Conservation (phyloP, 2,113 vertebrate species). For the Hemichromis elongatus region DNA sequence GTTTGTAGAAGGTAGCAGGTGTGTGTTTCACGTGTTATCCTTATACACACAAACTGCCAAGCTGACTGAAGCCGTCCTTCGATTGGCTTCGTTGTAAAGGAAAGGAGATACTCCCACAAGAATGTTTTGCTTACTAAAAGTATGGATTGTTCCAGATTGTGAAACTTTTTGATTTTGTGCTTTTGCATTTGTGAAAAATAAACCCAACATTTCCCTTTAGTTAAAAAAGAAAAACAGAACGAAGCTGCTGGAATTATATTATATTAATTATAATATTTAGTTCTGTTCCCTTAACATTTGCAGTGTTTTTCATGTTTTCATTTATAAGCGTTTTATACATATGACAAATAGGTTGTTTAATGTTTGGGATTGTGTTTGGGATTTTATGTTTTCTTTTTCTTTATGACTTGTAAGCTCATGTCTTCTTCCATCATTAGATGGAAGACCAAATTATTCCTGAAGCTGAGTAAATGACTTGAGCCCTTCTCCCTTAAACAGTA, state of each 20-base stretch:
- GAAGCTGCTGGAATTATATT: not conserved
- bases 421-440: too few relatives aligned
- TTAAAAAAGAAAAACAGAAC: not conserved
- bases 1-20: slow-evolving; percentile 1
- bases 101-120: not conserved
- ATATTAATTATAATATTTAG: too few relatives aligned
- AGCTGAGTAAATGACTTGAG: too few relatives aligned
- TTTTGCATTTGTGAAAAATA: not conserved
- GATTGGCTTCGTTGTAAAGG: not conserved
- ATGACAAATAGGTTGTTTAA: too few relatives aligned
- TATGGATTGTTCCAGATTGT: not conserved
- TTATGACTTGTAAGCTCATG: too few relatives aligned
- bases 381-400: too few relatives aligned
- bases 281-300: too few relatives aligned
- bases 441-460: too few relatives aligned
- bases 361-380: too few relatives aligned
- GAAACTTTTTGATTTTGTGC: not conserved
- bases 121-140: not conserved
- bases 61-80: not conserved
- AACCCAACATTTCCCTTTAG: not conserved
- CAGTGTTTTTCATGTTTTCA: too few relatives aligned
- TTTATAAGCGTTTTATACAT: too few relatives aligned
- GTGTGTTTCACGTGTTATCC: not conserved
- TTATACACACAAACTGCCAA: not conserved
- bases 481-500: too few relatives aligned